A percentile compares a stretch with the other conserved stretches of the same genome.
These are phyloP conservation scores for Phasianus colchicus DNA, from an alignment of 2,113 vertebrate genomes.

Conservation along the genomic window DNA sequence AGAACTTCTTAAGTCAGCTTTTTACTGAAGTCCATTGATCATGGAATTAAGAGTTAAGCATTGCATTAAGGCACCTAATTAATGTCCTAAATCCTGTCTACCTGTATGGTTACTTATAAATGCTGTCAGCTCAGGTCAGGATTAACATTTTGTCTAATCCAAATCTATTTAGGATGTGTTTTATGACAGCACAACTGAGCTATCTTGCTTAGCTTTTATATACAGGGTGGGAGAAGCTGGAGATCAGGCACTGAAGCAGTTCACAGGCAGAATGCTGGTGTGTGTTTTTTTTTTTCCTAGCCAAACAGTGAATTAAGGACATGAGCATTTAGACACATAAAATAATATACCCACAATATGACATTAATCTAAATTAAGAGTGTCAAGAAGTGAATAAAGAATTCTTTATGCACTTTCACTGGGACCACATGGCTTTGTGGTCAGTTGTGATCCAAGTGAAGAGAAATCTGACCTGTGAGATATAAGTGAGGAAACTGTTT, in stretches of 20 bases:
- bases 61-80: background rate
- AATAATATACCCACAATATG: background rate
- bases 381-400: background rate
- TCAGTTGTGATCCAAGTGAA: slow-evolving; percentile 27
- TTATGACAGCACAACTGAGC: background rate
- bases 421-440: background rate
- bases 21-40: background rate
- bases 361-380: background rate
- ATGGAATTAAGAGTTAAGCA: background rate
- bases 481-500: slow-evolving; percentile 1
- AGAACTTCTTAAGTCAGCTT: background rate
- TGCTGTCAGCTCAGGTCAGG: background rate
- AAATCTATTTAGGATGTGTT: background rate
- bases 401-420: background rate
- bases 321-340: background rate
- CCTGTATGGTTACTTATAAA: background rate
- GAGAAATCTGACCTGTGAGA: background rate
- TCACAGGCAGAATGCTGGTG: background rate
- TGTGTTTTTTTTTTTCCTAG: background rate
- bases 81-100: background rate
- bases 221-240: background rate
- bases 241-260: background rate
- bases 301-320: background rate
- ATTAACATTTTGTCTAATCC: background rate
- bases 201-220: background rate